Evolutionary conservation across 92 coral and sea anemone genomes (phyloP), one percentile per base, ranked within the genome.

Genomic region (Porites divaricata): DNA sequence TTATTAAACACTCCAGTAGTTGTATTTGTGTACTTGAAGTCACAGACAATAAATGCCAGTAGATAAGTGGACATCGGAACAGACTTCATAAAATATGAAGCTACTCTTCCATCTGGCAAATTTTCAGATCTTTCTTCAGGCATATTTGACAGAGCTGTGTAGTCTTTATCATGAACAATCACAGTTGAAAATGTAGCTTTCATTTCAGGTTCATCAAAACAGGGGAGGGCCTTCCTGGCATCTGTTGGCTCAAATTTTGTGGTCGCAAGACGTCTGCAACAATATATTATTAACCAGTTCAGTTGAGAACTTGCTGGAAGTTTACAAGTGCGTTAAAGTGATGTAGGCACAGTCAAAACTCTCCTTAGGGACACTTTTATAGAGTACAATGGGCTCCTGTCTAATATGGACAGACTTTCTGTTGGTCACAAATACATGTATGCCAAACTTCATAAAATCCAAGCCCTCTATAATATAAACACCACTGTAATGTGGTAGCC

Each of bases 131-230:
- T 54, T 9, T 45, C 83, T n/a, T 78, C 96, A 12, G 95, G 96
- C 98, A 95, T 95, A 88, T 95, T 95, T 21, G 92, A 83, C 66
- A 93, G 83, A 14, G 97, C 98, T 8, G 73, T 93, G 90, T 93
- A 93, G 81, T 91, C 95, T 20, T 72, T 62, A 8, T 76, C 87
- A 28, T 95, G 98, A 16, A 78, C 90, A 67, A 95, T 94, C 5
- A 90, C 92, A 17, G 94, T 88, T 10, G 95, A 90, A 75, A 91
- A 95, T 4, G 96, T 95, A 11, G 98, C 96, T 82, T 95, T 95
- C 97, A 95, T 86, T 9, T 92, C 97, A 26, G 98, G 98, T 67
- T 95, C 98, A 49, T 95, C 98, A 77, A 95, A 95, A 75, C 93
- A 91, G 6, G 98, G 98, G 11, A 95, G 85, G 9, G 97, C 98